Evolutionary conservation across 2,113 vertebrate species (phyloP).

Genomic region (Machaerirhynchus nigripectus): DNA sequence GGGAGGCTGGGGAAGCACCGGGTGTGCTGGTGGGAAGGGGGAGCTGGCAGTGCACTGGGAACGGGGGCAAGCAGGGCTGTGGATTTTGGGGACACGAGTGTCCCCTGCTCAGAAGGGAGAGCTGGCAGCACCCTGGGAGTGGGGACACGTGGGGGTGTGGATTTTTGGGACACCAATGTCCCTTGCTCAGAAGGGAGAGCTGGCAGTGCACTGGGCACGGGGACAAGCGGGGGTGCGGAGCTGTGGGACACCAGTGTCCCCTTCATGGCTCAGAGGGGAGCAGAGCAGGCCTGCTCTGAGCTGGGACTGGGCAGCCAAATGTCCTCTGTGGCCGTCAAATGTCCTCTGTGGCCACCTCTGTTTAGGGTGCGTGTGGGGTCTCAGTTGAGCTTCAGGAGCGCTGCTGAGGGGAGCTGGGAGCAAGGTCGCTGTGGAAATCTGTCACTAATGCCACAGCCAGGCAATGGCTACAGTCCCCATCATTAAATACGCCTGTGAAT

Average conservation of each 20-base stretch:
- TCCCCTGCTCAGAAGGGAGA: neutral
- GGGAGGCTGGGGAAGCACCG: neutral
- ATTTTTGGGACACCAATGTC: neutral
- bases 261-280: neutral
- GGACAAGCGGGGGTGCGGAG: neutral
- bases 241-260: neutral
- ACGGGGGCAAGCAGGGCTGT: neutral
- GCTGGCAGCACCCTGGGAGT: neutral
- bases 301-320: neutral
- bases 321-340: neutral
- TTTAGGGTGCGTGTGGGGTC: accelerated
- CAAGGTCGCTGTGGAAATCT: neutral
- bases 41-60: neutral
- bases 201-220: too few species aligned
- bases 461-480: neutral
- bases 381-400: neutral
- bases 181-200: neutral
- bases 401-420: neutral
- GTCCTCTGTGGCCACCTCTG: neutral
- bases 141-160: too few species aligned
- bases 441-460: neutral
- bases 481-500: neutral
- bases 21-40: neutral
- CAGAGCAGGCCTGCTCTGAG: neutral
- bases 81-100: neutral